These are phyloP conservation scores for Cyclina sinensis DNA, from an alignment of 1,140 invertebrate genomes.

Conservation along the genomic window DNA sequence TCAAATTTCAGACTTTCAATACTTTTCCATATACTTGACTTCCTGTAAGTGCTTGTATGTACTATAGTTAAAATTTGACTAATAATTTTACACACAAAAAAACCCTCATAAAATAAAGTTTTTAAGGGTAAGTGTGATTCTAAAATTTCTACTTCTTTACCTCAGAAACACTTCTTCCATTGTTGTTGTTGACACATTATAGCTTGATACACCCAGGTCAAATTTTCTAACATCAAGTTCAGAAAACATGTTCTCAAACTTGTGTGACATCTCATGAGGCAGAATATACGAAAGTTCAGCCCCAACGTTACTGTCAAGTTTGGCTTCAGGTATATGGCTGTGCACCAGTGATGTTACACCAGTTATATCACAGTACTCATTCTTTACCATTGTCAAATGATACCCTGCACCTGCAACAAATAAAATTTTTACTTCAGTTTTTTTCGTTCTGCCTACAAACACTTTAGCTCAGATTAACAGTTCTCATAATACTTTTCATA, in stretches of 20 bases:
- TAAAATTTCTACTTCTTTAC: constrained; percentile 86
- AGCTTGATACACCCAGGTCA: constrained; percentile 90
- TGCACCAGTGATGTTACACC: constrained; percentile 78
- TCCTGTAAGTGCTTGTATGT: no score
- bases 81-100: no score
- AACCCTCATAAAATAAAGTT: no score
- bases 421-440: no score
- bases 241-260: constrained; percentile 88
- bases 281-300: constrained; percentile 84
- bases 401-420: constrained; percentile 83
- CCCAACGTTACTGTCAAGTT: constrained; percentile 83
- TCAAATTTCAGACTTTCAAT: no score
- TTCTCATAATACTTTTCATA: no score
- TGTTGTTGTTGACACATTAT: constrained; percentile 93
- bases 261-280: constrained; percentile 82
- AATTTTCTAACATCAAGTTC: constrained; percentile 89
- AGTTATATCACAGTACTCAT: constrained; percentile 87
- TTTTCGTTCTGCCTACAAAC: no score
- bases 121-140: no score
- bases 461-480: no score
- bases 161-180: constrained; percentile 95
- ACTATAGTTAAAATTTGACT: no score
- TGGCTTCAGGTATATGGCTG: constrained; percentile 78
- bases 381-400: constrained; percentile 85
- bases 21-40: no score